Base-by-base conservation (phyloP, 2,113 vertebrate species). In the Lagopus muta region DNA sequence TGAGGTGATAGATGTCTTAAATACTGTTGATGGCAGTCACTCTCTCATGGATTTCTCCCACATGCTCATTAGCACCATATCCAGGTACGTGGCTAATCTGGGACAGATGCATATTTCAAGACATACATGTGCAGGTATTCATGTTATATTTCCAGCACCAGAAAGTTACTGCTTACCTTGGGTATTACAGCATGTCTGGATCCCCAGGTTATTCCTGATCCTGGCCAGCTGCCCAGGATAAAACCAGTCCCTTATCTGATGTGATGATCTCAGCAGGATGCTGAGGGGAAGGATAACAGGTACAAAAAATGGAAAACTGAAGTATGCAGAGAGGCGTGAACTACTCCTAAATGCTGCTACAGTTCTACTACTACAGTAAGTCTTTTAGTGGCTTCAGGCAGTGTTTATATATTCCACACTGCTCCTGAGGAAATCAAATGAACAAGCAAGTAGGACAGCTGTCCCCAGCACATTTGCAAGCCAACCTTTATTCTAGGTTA, bases 301-400 rank as follows among this genome's bases (percentile, higher is more conserved):
- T 55, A 74, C 21, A 71, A 74, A 89, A 58, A 3, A 19, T 10
- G 22, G 55, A 81, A 88, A 58, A 36, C 14, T 55, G 52, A 8
- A 42, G 11, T 19, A 25, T 30, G 18, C 19, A 19, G 25, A 3
- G 3, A 0, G 2, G 16, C 0, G 0, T 25, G 25, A 47, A n/a
- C n/a, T 19, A 57, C 2, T 57, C 81, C 47, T 47, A 64, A 28
- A 27, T 19, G 15, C 61, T 40, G 38, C 24, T 8, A 19, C 11
- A 14, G 22, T 17, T 90, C 34, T 67, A 43, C 47, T 19, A 71
- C 18, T 10, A 84, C 48, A 82, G 61, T 21, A 48, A 38, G 20
- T 9, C 8, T 58, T 81, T 3, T 3, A 8, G 36, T 54, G 58
- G 24, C 22, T 75, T 71, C 30, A 38, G 62, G n/a, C n/a, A 30